Evolutionary conservation across 2,113 vertebrate species (phyloP).

Genomic region (Atrichornis clamosus): DNA sequence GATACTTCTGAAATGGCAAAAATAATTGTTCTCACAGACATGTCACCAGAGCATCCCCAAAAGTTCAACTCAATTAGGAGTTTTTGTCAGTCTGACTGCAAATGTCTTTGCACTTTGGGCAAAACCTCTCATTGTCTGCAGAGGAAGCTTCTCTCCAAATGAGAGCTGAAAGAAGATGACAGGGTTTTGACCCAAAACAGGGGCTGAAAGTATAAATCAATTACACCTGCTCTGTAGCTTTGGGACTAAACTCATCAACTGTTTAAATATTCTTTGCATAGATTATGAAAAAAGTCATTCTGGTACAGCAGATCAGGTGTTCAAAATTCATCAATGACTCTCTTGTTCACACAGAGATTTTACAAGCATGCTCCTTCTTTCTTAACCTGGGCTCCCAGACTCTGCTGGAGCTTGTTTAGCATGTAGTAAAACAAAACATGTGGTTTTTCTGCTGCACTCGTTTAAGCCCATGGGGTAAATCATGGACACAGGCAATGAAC

Average conservation of each 20-base stretch:
- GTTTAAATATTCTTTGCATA: constrained; percentile 28
- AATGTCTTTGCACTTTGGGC: constrained; percentile 36
- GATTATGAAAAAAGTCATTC: constrained; percentile 26
- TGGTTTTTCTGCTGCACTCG: constrained; percentile 70
- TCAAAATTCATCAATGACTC: neutral
- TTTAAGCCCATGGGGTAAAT: constrained; percentile 76
- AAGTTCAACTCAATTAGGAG: constrained; percentile 47
- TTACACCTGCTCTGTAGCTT: constrained; percentile 29
- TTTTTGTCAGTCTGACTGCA: constrained; percentile 29
- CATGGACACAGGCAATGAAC: constrained; percentile 73
- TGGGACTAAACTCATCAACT: constrained; percentile 18
- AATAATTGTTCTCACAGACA: constrained; percentile 64
- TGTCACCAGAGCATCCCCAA: constrained; percentile 7
- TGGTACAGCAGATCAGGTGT: constrained; percentile 46
- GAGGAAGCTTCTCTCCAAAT: neutral
- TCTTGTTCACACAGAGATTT: constrained; percentile 46
- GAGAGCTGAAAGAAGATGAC: neutral
- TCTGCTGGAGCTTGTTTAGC: constrained; percentile 62
- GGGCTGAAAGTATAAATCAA: constrained; percentile 20
- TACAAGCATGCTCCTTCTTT: constrained; percentile 3
- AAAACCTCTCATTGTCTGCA: constrained; percentile 33
- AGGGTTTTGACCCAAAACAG: constrained; percentile 53
- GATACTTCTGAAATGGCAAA: constrained; percentile 69
- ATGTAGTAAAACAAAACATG: constrained; percentile 71
- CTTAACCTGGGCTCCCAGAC: constrained; percentile 54